Evolutionary conservation across 2,113 vertebrate species (phyloP).

Genomic region (Turnix velox): DNA sequence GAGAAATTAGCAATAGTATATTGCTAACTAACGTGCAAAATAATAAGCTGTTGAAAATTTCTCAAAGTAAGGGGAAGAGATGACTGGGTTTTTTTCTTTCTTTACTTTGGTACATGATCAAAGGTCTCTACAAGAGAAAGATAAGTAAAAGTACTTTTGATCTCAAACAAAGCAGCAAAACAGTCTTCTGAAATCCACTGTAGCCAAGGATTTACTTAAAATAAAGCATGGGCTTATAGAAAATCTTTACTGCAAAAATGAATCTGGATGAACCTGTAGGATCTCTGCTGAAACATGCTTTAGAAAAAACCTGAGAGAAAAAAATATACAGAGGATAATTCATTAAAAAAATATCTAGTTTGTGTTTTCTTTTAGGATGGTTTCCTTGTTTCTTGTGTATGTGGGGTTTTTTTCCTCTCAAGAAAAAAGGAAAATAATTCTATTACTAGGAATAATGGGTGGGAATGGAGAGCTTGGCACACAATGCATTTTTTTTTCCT

Average conservation of each 20-base stretch:
- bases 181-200: not conserved
- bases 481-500: not conserved
- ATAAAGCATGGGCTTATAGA: too few species aligned
- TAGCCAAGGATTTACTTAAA: not conserved
- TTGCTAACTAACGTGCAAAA: not conserved
- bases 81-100: not conserved
- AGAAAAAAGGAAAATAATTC: not conserved
- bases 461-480: not conserved
- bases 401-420: not conserved
- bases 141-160: not conserved
- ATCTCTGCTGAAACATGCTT: not conserved
- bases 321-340: not conserved
- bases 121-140: not conserved
- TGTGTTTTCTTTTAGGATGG: accelerated
- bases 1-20: not conserved
- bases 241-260: not conserved
- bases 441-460: not conserved
- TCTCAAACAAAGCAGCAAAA: not conserved
- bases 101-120: not conserved
- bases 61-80: not conserved
- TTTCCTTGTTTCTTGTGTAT: not conserved
- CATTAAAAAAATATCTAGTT: not conserved
- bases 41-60: not conserved
- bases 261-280: not conserved
- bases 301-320: not conserved